Evolutionary conservation across 2,113 vertebrate genomes (phyloP), one percentile per base, ranked within the genome.

Genomic region (Bubalus kerabau): DNA sequence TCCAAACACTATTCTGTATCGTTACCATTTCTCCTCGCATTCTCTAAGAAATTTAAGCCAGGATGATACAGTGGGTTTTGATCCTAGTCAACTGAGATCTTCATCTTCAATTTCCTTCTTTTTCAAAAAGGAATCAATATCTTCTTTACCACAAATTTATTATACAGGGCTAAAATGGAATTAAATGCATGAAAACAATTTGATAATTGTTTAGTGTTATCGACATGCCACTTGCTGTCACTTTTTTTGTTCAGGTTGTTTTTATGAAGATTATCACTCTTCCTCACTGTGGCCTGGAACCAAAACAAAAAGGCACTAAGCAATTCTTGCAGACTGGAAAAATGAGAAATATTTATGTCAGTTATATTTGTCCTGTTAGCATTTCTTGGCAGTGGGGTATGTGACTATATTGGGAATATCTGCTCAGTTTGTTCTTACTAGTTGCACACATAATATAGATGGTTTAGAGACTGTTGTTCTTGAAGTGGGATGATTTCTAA

Each of bases 1-100:
- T 43, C 40, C 24, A 1, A 48, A 19, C 54, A 9, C 17, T 1
- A 1, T 23, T 14, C 15, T 16, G 0, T 15, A 23, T 4, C 1
- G 3, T 28, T n/a, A 46, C 15, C 32, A 43, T 46, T 24, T 64
- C 43, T 21, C 57, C 5, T 11, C 4, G 36, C 30, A 7, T 30
- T 40, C 11, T 24, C 57, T 19, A 26, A 50, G 14, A 91, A 28
- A 59, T 5, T 7, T 2, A 86, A 56, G 30, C 26, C 2, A 12
- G 50, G 21, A 54, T 48, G 36, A 30, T 23, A 16, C 36, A 12
- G 46, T 32, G 40, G 8, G 32, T 4, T 92, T 46, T 62, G 50
- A 52, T 64, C 15, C 11, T 32, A 32, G 36, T 15, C 46, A 48
- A 26, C 10, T 2, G 28, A 40, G 48, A 2, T 0, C 36, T 57